Percentiles rank a stretch among this genome's conserved stretches.
These are phyloP conservation scores for Sebastes melanostomus DNA, from an alignment of 2,797 vertebrate species.

Conservation along the genomic window DNA sequence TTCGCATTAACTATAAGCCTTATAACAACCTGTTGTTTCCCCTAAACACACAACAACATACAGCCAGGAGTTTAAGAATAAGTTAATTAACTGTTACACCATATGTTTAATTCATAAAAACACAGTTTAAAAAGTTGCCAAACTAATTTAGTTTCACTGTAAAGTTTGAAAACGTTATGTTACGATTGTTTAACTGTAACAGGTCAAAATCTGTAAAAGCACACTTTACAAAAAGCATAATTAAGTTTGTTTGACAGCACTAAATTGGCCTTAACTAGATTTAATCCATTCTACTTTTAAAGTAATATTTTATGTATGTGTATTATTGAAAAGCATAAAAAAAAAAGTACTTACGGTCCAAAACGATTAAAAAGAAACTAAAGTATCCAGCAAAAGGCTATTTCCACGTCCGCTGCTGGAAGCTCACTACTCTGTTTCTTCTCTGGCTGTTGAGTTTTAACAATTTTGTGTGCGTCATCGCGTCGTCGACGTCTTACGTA, in stretches of 20 bases:
- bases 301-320: accelerated
- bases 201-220: not conserved
- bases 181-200: not conserved
- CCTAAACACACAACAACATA: not conserved
- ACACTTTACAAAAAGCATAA: not conserved
- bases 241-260: not conserved
- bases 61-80: accelerated
- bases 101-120: not conserved
- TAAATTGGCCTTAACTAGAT: not conserved
- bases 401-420: not conserved
- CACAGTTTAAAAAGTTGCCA: accelerated
- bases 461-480: no score
- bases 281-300: not conserved
- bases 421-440: not conserved
- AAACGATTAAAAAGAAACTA: not conserved
- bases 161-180: not conserved
- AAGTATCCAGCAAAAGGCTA: accelerated
- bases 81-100: not conserved
- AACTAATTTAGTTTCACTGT: not conserved
- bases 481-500: not conserved
- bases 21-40: not conserved
- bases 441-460: not conserved
- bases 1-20: not conserved
- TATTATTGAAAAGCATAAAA: not conserved
- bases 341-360: constrained; percentile 17